Conservation (phyloP, 92 coral and sea anemone genomes). For the Umimayanthus kanabou region DNA sequence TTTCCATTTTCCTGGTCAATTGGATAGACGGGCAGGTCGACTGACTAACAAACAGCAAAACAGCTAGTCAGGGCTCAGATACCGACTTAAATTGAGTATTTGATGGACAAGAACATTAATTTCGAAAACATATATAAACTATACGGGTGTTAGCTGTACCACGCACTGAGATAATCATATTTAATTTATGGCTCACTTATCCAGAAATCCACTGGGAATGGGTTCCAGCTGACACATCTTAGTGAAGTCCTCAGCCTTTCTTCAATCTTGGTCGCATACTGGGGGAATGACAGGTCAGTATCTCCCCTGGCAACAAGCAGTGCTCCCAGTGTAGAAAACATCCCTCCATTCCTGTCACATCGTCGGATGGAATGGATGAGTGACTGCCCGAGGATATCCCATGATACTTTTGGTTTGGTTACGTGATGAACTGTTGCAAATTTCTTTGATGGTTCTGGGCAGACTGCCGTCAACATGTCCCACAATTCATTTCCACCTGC, state of each 20-base stretch:
- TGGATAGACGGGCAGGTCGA: no score
- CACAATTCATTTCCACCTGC: slow-evolving; percentile 82
- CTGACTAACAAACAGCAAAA: no score
- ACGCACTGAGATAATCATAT: background rate
- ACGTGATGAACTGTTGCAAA: slow-evolving; percentile 80
- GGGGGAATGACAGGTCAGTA: slow-evolving; percentile 67
- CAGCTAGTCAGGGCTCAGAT: no score
- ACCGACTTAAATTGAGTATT: no score
- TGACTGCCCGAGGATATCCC: slow-evolving; percentile 79
- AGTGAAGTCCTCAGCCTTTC: slow-evolving; percentile 68
- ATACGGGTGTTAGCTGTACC: background rate
- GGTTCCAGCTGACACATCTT: slow-evolving; percentile 84
- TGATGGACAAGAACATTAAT: background rate
- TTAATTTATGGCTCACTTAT: slow-evolving; percentile 59
- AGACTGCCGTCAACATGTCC: slow-evolving; percentile 85
- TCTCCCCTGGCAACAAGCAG: slow-evolving; percentile 83
- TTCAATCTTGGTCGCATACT: slow-evolving; percentile 66
- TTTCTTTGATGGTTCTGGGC: slow-evolving; percentile 84
- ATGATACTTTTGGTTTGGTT: slow-evolving; percentile 66
- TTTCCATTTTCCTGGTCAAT: no score
- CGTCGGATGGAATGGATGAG: slow-evolving; percentile 73
- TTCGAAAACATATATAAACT: no score
- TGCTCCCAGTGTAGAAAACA: slow-evolving; percentile 63
- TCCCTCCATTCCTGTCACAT: slow-evolving; percentile 68
- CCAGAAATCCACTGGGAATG: slow-evolving; percentile 86